Conservation (phyloP, 2,888 invertebrate genomes). For the Pterostichus madidus region DNA sequence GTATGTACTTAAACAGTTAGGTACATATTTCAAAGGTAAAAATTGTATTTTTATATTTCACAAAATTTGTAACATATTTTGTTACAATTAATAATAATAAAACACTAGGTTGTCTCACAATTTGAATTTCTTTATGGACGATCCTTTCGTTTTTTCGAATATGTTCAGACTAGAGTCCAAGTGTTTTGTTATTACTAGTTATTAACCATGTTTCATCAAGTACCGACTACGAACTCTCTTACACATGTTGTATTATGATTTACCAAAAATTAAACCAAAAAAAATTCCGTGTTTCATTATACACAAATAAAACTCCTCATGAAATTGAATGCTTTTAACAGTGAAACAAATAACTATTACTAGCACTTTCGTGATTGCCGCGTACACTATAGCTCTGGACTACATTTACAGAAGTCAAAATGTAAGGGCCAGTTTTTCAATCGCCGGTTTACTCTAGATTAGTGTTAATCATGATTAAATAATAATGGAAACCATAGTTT, state of each 20-base stretch:
- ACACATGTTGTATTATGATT: too few species aligned
- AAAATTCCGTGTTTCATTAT: slow-evolving; percentile 44
- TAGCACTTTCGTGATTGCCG: slow-evolving; percentile 23
- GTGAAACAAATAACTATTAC: slow-evolving; percentile 7
- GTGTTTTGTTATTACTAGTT: too few species aligned
- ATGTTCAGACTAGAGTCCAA: too few species aligned
- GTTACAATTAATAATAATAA: slow-evolving; percentile 53
- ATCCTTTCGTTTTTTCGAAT: too few species aligned
- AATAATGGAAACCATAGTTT: too few species aligned
- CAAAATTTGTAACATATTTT: slow-evolving; percentile 58
- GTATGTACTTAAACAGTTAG: slow-evolving; percentile 59
- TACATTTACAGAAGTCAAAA: slow-evolving; percentile 38
- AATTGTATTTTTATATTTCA: slow-evolving; percentile 59
- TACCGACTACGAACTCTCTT: too few species aligned
- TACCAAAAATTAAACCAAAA: slow-evolving; percentile 52
- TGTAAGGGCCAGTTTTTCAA: too few species aligned
- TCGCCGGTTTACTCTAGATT: too few species aligned
- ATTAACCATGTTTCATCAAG: too few species aligned
- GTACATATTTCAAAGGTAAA: slow-evolving; percentile 36
- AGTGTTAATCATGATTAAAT: too few species aligned
- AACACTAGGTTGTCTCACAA: too few species aligned
- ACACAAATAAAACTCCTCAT: slow-evolving; percentile 36
- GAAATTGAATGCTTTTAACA: slow-evolving; percentile 47
- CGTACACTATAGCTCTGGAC: slow-evolving; percentile 31
- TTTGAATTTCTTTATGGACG: too few species aligned